Evolutionary conservation across 2,888 invertebrate genomes (phyloP), one percentile per base, ranked within the genome.

Genomic region (Parnassius glacialis): DNA sequence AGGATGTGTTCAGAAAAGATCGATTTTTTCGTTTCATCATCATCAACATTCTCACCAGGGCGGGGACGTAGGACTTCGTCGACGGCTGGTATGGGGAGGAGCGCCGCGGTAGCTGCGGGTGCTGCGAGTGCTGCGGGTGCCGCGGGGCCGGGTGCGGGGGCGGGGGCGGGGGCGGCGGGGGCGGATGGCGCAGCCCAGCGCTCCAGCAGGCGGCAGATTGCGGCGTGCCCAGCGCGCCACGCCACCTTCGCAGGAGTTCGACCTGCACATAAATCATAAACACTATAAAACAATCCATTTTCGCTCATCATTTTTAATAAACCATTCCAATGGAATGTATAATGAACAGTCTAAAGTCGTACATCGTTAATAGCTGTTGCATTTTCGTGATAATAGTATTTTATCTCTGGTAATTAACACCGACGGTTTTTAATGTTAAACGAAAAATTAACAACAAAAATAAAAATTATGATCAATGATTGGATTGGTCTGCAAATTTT

Each of bases 191-290:
- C 74, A n/a, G 90, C 83, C 84, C 94, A 94, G 52, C 95, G 94
- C 83, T 97, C 97, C 72, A 96, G 92, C 74, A 95, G 92, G 69
- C 95, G 93, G 63, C 96, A 95, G 67, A 98, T 97, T 71, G 95
- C 95, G 64, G 95, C 94, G 85, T 98, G 98, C 0, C 98, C 98
- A 1, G 97, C 97, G 72, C 98, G 97, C 70, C 97, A 95, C 3
- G 98, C 98, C 25, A 98, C 96, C 74, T 97, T 95, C 12, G 96
- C 93, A 0, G 97, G 97, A 51, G 97, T 97, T 20, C 97, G 93
- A 20, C 92, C 91, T 90, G 68, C 16, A 1, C 16, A 48, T 2
- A 48, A 34, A 34, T 7, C 34, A 34, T 34, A 34, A 34, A 34
- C 34, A 34, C 34, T 34, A 34, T 34, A 34, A 34, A 34, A 34